Base-by-base conservation (phyloP, 2,888 invertebrate species). In the Dicranocentrus wangi region DNA sequence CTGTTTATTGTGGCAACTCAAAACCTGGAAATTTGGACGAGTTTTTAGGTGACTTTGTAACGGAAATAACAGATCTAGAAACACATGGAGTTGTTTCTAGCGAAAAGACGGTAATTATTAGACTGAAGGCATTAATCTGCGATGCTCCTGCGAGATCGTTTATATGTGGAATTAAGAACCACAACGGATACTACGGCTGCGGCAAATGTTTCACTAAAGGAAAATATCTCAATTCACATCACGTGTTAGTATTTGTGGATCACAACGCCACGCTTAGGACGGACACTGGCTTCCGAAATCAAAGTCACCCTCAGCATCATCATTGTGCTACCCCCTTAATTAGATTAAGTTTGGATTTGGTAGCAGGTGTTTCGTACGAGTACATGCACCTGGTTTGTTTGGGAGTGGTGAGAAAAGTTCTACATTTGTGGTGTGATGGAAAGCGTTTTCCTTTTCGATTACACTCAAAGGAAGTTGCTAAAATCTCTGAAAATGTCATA, bases 331-430 rank as follows among this genome's bases (percentile, higher is more conserved):
- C 39, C 1, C 3, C 27, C 1, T 27, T 69, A 2, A 15, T 2
- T 1, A 1, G n/a, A 25, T 15, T 81, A 25, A 19, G 55, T 15
- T 7, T 83, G 8, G 78, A 78, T 5, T 17, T 83, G 23, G 53
- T 83, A 17, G 42, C 32, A n/a, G 32, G 69, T 13, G 23, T 81
- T 28, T 73, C 81, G 1, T 28, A 76, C 8, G 83, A 83, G 23
- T 83, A 83, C 28, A 81, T 81, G 83, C 83, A 83, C 43, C 43
- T 81, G 8, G 55, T 79, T 0, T 83, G 83, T 51, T 23, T 83
- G 28, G 82, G 79, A 32, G 73, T 81, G 15, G 61, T 63, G 63
- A 43, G 77, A 21, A 83, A 81, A 63, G 28, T 83, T 17, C 13
- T 81, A 15, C 15, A 69, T 15, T 25, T 71, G 25, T 58, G 58